Evolutionary conservation across 2,797 vertebrate genomes (phyloP).

Genomic region (Melanotaenia pygmaea): DNA sequence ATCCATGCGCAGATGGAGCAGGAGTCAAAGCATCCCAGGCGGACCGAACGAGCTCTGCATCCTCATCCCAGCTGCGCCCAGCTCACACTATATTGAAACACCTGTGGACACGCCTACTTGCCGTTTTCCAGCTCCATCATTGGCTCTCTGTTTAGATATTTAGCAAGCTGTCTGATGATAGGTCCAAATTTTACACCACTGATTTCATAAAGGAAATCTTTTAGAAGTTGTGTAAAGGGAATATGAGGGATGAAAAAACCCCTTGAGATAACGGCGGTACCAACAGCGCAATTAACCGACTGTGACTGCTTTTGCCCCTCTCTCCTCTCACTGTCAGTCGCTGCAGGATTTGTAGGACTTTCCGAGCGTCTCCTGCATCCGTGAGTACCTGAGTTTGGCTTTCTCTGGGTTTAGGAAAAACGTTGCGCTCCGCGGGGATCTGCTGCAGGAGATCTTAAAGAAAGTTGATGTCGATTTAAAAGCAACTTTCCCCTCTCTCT

Average conservation of each 20-base stretch:
- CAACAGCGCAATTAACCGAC: slow-evolving; percentile 43
- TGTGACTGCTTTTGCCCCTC: slow-evolving; percentile 1
- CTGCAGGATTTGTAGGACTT: slow-evolving; percentile 67
- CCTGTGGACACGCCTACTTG: slow-evolving; percentile 65
- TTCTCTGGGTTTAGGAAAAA: slow-evolving; percentile 19
- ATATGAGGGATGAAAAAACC: slow-evolving; percentile 61
- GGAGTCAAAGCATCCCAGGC: slow-evolving; percentile 29
- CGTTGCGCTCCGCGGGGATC: slow-evolving; percentile 44
- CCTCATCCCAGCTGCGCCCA: slow-evolving; percentile 45
- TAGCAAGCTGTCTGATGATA: slow-evolving; percentile 60
- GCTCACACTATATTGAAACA: slow-evolving; percentile 36
- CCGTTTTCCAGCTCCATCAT: slow-evolving; percentile 41
- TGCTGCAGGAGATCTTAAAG: slow-evolving; percentile 26
- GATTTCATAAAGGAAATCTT: slow-evolving; percentile 84
- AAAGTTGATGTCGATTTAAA: slow-evolving; percentile 63
- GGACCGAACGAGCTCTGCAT: slow-evolving; percentile 31
- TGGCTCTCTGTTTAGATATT: slow-evolving; percentile 74
- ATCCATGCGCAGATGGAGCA: slow-evolving; percentile 27
- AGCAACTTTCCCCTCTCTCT: slow-evolving; percentile 37
- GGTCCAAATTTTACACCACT: slow-evolving; percentile 64
- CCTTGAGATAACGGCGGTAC: slow-evolving; percentile 66
- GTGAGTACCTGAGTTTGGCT: slow-evolving; percentile 75
- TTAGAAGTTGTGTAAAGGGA: slow-evolving; percentile 81
- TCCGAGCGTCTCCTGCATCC: slow-evolving; percentile 57
- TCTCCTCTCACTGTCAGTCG: slow-evolving; percentile 31